These are phyloP conservation scores for Microdon myrmicae DNA, from an alignment of 2,888 invertebrate genomes.

Conservation along the genomic window DNA sequence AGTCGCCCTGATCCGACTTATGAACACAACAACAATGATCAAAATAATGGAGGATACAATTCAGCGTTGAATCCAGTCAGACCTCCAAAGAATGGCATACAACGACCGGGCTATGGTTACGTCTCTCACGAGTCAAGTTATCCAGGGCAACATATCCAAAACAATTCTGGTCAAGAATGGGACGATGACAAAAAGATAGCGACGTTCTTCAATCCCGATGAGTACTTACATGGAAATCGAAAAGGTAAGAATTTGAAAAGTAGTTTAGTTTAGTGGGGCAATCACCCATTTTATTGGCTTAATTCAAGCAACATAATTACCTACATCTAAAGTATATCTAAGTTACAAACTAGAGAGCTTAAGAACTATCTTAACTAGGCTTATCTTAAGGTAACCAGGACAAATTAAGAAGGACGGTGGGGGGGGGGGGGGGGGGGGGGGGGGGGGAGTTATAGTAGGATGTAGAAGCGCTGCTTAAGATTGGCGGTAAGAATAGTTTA, in stretches of 20 bases:
- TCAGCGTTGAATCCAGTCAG: constrained; percentile 53
- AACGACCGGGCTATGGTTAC: constrained; percentile 37
- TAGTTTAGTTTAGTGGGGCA: too few relatives aligned
- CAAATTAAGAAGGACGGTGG: too few relatives aligned
- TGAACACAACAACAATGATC: constrained; percentile 27
- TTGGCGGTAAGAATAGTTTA: too few relatives aligned
- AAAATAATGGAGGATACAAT: constrained; percentile 40
- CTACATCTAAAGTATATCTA: too few relatives aligned
- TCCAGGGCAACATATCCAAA: constrained; percentile 40
- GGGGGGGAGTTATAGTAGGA: too few relatives aligned
- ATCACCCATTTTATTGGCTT: too few relatives aligned
- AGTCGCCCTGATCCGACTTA: constrained; percentile 62
- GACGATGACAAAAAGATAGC: constrained; percentile 64
- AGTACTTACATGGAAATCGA: constrained; percentile 59
- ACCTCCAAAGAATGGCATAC: constrained; percentile 28
- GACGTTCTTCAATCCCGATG: constrained; percentile 66
- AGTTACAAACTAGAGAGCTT: too few relatives aligned
- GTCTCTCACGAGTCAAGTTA: constrained; percentile 28
- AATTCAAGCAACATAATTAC: too few relatives aligned
- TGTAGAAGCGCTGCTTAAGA: too few relatives aligned
- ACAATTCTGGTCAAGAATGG: constrained; percentile 56
- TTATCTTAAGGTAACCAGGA: too few relatives aligned
- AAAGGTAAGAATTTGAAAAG: constrained; percentile 58
- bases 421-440: too few relatives aligned
- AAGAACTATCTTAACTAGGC: too few relatives aligned